Evolutionary conservation across 2,888 invertebrate species (phyloP).

Genomic region (Temnothorax unifasciatus): DNA sequence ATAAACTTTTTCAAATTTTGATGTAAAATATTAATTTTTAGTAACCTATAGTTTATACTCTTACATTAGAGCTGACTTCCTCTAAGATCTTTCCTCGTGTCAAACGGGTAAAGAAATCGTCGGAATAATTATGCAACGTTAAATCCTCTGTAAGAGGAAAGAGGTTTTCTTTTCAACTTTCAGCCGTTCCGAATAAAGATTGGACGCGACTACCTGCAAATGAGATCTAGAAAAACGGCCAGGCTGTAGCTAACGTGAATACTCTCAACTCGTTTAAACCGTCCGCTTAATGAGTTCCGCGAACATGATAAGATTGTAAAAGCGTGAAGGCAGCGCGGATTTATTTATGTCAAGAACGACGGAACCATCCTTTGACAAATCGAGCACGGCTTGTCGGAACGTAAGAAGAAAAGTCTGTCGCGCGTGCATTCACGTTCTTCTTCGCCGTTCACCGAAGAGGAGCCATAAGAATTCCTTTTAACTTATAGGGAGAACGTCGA

Average conservation of each 20-base stretch:
- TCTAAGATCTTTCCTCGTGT: neutral
- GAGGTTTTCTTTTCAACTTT: constrained; percentile 45
- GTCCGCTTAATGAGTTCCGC: constrained; percentile 18
- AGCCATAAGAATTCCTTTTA: constrained; percentile 70
- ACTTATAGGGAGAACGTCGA: constrained; percentile 55
- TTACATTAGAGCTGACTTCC: neutral
- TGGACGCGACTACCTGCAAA: constrained; percentile 30
- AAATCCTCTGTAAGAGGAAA: constrained; percentile 14
- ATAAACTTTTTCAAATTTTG: neutral
- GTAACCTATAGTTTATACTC: neutral
- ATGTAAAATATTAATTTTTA: constrained; percentile 1
- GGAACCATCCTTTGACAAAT: constrained; percentile 77
- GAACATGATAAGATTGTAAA: constrained; percentile 38
- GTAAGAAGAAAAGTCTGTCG: constrained; percentile 63
- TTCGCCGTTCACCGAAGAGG: constrained; percentile 38
- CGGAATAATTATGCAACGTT: constrained; percentile 33
- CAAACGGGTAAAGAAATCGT: constrained; percentile 16
- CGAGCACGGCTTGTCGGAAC: constrained; percentile 70
- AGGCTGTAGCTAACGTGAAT: constrained; percentile 38
- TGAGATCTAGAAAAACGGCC: constrained; percentile 41
- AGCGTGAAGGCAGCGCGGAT: constrained; percentile 64
- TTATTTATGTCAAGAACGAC: constrained; percentile 74
- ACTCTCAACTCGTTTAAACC: constrained; percentile 38
- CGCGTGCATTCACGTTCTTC: constrained; percentile 43
- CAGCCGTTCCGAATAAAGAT: constrained; percentile 32